A percentile compares a stretch with the other conserved stretches of the same genome.
Evolutionary conservation across 2,888 invertebrate genomes (phyloP).

Genomic region (Diarsia brunnea): DNA sequence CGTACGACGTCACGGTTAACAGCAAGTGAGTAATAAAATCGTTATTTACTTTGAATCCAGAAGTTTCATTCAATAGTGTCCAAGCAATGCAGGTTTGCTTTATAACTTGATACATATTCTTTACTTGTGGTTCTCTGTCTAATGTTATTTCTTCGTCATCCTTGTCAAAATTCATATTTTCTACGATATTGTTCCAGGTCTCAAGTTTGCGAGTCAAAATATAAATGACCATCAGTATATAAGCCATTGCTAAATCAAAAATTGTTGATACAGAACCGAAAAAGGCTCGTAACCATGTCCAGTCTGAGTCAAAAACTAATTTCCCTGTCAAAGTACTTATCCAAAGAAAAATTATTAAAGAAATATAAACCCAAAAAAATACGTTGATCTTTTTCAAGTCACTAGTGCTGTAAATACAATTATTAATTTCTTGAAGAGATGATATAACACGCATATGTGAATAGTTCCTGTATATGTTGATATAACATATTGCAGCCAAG

Average conservation of each 20-base stretch:
- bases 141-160: background rate
- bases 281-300: conserved; percentile 21
- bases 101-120: conserved; percentile 9
- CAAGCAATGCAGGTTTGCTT: conserved; percentile 28
- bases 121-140: background rate
- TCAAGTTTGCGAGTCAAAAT: conserved; percentile 33
- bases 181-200: conserved; percentile 27
- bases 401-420: background rate
- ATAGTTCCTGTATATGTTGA: background rate
- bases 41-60: conserved; percentile 34
- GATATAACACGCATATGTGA: background rate
- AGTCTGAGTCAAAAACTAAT: conserved; percentile 15
- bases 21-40: background rate
- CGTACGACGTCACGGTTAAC: too few species aligned
- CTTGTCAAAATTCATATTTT: background rate
- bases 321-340: conserved; percentile 8
- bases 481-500: background rate
- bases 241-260: conserved; percentile 24
- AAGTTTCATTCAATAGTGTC: conserved; percentile 14
- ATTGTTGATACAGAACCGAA: conserved; percentile 5
- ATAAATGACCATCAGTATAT: conserved; percentile 22
- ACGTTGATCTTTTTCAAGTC: conserved; percentile 18
- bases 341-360: background rate
- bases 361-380: conserved; percentile 1
- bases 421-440: conserved; percentile 20